A percentile compares a stretch with the other conserved stretches of the same genome.
These are phyloP conservation scores for Babylonia areolata DNA, from an alignment of 1,140 invertebrate species.

Conservation along the genomic window DNA sequence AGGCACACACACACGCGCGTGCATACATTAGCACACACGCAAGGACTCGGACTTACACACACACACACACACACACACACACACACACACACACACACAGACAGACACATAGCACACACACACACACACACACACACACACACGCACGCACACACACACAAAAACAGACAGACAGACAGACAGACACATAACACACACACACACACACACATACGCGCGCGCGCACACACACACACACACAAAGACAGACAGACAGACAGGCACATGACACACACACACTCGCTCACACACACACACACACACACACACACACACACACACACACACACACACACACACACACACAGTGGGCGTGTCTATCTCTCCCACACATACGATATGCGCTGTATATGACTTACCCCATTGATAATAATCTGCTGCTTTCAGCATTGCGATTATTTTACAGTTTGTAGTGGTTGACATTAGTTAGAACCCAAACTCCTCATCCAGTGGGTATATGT, in stretches of 20 bases:
- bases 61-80: slow-evolving; percentile 4
- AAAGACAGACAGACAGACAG: slow-evolving; percentile 1
- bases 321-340: slow-evolving; percentile 14
- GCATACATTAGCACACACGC: background rate
- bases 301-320: slow-evolving; percentile 21
- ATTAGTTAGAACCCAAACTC: too few species aligned
- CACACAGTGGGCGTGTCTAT: background rate
- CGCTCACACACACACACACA: slow-evolving; percentile 4
- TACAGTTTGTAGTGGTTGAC: too few species aligned
- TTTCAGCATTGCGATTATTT: too few species aligned
- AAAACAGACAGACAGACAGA: background rate
- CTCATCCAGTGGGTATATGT: too few species aligned
- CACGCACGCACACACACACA: background rate
- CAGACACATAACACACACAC: slow-evolving; percentile 3
- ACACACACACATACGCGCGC: background rate
- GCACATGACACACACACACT: background rate
- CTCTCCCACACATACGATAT: too few species aligned
- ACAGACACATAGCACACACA: background rate
- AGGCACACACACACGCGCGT: too few species aligned
- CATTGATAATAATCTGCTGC: too few species aligned
- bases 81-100: background rate
- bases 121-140: slow-evolving; percentile 18
- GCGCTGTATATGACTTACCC: too few species aligned
- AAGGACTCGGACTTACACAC: background rate
- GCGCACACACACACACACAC: slow-evolving; percentile 7